phyloP scores from a whole-genome alignment of 2,113 vertebrate genomes.

The Egretta garzetta region DNA sequence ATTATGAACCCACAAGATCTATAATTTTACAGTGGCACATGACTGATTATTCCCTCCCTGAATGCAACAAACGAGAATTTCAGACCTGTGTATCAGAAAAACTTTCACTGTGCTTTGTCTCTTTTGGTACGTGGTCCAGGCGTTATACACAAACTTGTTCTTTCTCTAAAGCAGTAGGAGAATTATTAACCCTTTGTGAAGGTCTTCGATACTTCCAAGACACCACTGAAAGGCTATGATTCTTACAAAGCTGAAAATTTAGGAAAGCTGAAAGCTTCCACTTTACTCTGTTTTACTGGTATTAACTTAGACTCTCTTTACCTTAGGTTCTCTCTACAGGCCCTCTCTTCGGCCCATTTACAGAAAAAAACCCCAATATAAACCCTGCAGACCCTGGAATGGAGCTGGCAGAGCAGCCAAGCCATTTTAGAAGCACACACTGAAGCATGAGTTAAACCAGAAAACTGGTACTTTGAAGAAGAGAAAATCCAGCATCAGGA shows the following conservation, averaged over 20 bases:
- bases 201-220: background rate
- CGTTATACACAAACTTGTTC: background rate
- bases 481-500: background rate
- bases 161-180: background rate
- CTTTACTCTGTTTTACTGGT: background rate
- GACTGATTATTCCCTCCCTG: background rate
- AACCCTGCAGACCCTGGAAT: background rate
- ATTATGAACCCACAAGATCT: background rate
- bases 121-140: background rate
- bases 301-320: background rate
- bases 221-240: background rate
- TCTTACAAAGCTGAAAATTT: background rate
- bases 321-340: background rate
- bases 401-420: background rate
- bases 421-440: background rate
- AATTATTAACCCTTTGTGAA: background rate
- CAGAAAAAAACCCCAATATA: background rate
- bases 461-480: background rate
- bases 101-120: background rate
- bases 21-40: background rate
- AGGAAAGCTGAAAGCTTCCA: background rate
- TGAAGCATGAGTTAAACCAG: background rate
- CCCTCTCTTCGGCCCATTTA: background rate
- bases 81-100: background rate
- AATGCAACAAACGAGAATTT: background rate